phyloP scores from a whole-genome alignment of 30 jellyfish, hydroid and myxozoan species.

The Sanderia malayensis region DNA sequence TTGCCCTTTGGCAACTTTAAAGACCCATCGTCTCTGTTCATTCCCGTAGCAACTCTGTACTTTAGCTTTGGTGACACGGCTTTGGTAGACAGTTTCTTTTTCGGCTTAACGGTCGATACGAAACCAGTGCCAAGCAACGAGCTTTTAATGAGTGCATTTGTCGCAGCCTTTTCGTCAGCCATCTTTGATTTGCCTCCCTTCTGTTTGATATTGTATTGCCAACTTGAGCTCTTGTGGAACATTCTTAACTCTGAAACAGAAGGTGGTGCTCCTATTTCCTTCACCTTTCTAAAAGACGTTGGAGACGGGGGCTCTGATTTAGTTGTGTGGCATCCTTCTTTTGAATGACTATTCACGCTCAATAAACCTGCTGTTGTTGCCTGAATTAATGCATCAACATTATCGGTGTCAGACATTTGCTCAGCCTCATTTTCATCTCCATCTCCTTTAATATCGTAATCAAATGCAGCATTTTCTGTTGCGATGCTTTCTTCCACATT shows the following conservation, averaged over 20 bases:
- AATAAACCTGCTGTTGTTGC: background rate
- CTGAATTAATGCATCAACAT: too few species aligned
- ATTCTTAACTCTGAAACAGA: background rate
- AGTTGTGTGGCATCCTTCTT: background rate
- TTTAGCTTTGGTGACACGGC: background rate
- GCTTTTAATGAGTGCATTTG: background rate
- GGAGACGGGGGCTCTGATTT: background rate
- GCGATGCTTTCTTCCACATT: too few species aligned
- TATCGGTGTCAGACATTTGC: background rate
- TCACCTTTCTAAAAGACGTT: background rate
- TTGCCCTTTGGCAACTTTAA: background rate
- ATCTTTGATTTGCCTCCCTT: background rate
- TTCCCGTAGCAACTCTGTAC: background rate
- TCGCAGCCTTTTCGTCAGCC: background rate
- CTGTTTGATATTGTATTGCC: too few species aligned
- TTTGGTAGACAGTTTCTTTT: background rate
- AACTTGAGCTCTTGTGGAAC: too few species aligned
- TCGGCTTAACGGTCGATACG: background rate
- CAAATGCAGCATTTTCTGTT: background rate
- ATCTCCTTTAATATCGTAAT: background rate
- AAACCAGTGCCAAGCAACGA: background rate
- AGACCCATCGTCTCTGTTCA: background rate
- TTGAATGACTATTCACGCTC: background rate
- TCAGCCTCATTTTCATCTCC: background rate
- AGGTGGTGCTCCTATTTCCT: background rate